These are phyloP conservation scores for Varanus salvator DNA, from an alignment of 2,113 vertebrate species.

Conservation along the genomic window DNA sequence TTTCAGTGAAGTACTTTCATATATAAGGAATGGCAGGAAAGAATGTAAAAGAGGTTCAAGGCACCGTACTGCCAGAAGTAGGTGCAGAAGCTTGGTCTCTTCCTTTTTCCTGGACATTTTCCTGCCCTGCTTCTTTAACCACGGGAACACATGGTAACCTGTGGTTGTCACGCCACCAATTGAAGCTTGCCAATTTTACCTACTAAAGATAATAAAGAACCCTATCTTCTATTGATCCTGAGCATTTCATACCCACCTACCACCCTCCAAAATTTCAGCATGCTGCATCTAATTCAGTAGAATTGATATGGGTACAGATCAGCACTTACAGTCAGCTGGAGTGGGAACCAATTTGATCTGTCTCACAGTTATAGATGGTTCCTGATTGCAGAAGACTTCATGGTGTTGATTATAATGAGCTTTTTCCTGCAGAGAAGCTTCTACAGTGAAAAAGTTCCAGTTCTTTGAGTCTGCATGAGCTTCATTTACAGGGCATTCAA, in stretches of 20 bases:
- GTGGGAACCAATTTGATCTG: neutral
- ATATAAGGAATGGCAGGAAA: neutral
- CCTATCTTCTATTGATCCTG: neutral
- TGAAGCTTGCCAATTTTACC: neutral
- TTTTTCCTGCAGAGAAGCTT: neutral
- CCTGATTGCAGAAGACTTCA: neutral
- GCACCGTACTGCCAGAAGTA: neutral
- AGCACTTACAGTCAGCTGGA: neutral
- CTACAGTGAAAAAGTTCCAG: constrained; percentile 6
- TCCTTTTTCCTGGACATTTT: neutral
- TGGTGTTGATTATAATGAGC: neutral
- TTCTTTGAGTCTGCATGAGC: neutral
- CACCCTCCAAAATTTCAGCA: neutral
- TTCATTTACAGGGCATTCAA: neutral
- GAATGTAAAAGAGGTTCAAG: neutral
- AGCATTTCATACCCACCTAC: neutral
- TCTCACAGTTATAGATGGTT: neutral
- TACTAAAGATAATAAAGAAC: neutral
- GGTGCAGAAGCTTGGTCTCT: neutral
- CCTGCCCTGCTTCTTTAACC: neutral
- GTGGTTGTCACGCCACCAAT: neutral
- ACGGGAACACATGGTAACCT: neutral
- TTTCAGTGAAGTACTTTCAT: neutral
- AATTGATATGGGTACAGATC: neutral
- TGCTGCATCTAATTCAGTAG: neutral